phyloP scores from a whole-genome alignment of 1,140 invertebrate species.

The Musca domestica region DNA sequence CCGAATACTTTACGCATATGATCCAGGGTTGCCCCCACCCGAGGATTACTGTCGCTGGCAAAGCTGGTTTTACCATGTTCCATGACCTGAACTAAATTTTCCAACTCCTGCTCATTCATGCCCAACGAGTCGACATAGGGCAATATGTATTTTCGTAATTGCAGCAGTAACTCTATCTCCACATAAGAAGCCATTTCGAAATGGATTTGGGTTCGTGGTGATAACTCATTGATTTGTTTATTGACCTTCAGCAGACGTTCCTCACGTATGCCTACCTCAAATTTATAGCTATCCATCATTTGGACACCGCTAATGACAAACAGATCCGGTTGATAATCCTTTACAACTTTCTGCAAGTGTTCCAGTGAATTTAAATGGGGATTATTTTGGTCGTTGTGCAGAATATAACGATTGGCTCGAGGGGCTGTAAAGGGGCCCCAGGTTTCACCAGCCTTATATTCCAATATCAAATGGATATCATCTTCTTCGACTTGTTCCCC shows the following conservation, averaged over 20 bases:
- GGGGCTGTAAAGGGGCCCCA: slow-evolving; percentile 76
- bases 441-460: slow-evolving; percentile 71
- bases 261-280: slow-evolving; percentile 62
- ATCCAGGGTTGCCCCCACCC: slow-evolving; percentile 77
- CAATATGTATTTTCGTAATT: slow-evolving; percentile 68
- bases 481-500: slow-evolving; percentile 65
- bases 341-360: slow-evolving; percentile 65
- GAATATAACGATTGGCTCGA: slow-evolving; percentile 82
- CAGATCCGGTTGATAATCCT: slow-evolving; percentile 68
- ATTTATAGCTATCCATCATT: slow-evolving; percentile 89
- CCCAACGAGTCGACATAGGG: slow-evolving; percentile 82
- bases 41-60: slow-evolving; percentile 75
- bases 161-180: slow-evolving; percentile 66
- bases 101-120: slow-evolving; percentile 87
- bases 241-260: slow-evolving; percentile 67
- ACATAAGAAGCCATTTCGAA: slow-evolving; percentile 89
- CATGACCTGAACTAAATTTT: slow-evolving; percentile 71
- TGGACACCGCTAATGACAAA: slow-evolving; percentile 82
- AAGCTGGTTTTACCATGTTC: slow-evolving; percentile 71
- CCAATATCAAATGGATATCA: slow-evolving; percentile 81
- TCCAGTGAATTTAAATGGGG: slow-evolving; percentile 74
- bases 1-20: slow-evolving; percentile 78
- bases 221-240: slow-evolving; percentile 65
- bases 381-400: slow-evolving; percentile 83
- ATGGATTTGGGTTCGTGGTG: slow-evolving; percentile 67